These are phyloP conservation scores for Medauroidea extradentata DNA, from an alignment of 1,140 invertebrate genomes.

Conservation along the genomic window DNA sequence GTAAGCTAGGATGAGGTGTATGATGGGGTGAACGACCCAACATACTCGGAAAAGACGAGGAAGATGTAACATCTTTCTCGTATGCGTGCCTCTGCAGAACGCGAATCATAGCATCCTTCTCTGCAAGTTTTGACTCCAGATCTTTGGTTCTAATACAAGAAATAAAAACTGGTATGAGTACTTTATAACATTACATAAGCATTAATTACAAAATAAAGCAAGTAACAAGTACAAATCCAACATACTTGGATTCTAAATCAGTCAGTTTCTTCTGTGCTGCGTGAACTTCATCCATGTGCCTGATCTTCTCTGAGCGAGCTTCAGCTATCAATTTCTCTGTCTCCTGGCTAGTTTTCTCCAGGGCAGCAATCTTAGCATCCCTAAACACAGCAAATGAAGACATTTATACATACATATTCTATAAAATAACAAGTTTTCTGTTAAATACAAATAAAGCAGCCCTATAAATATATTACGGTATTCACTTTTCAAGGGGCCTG, in stretches of 20 bases:
- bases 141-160: constrained; percentile 67
- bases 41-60: constrained; percentile 44
- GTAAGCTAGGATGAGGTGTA: constrained; percentile 49
- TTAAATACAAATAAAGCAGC: neutral
- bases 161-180: constrained; percentile 10
- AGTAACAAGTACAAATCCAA: neutral
- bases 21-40: constrained; percentile 47
- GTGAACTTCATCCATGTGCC: constrained; percentile 82
- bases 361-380: constrained; percentile 79
- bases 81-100: constrained; percentile 78
- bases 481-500: too few relatives aligned
- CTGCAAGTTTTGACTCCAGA: constrained; percentile 80
- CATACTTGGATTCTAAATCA: constrained; percentile 73
- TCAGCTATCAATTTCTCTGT: constrained; percentile 84
- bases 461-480: too few relatives aligned
- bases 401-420: constrained; percentile 7
- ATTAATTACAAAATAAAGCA: neutral
- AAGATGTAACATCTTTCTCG: constrained; percentile 57
- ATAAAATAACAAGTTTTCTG: neutral
- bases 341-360: constrained; percentile 80
- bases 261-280: constrained; percentile 76
- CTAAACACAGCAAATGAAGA: constrained; percentile 42
- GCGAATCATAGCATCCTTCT: constrained; percentile 85
- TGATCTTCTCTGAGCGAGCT: constrained; percentile 77
- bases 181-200: too few relatives aligned